Evolutionary conservation across 2,797 vertebrate genomes (phyloP).

Genomic region (Meriones psammophilus): DNA sequence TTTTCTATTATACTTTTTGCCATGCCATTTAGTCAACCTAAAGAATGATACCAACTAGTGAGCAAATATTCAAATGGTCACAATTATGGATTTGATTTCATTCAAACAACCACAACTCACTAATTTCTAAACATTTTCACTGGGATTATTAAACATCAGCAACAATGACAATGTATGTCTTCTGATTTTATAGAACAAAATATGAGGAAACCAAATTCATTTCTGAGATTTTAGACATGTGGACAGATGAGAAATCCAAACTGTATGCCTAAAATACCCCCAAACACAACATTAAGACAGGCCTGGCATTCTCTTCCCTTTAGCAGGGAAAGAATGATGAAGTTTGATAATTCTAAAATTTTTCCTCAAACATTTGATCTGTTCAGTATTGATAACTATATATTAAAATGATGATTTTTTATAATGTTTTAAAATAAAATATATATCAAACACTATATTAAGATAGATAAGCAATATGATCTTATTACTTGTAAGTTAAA

Average conservation of each 20-base stretch:
- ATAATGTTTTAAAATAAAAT: neutral
- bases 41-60: no score
- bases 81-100: neutral
- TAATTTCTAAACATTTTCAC: slow-evolving; percentile 25
- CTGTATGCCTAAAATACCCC: neutral
- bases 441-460: neutral
- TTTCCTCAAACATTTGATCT: neutral
- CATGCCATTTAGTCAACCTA: neutral
- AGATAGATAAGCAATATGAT: neutral
- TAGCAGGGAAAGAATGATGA: neutral
- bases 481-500: neutral
- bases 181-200: slow-evolving; percentile 14
- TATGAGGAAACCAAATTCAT: neutral
- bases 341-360: neutral
- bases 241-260: neutral
- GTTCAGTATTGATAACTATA: neutral
- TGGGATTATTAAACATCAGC: neutral
- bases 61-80: neutral
- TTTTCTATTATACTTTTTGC: neutral
- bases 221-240: slow-evolving; percentile 12
- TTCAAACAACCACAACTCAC: neutral
- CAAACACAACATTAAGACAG: neutral
- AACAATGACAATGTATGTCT: neutral
- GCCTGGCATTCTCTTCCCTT: neutral
- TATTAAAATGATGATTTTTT: neutral